These are phyloP conservation scores for Cremastinae sp. DNA, from an alignment of 2,888 invertebrate genomes.

Conservation along the genomic window DNA sequence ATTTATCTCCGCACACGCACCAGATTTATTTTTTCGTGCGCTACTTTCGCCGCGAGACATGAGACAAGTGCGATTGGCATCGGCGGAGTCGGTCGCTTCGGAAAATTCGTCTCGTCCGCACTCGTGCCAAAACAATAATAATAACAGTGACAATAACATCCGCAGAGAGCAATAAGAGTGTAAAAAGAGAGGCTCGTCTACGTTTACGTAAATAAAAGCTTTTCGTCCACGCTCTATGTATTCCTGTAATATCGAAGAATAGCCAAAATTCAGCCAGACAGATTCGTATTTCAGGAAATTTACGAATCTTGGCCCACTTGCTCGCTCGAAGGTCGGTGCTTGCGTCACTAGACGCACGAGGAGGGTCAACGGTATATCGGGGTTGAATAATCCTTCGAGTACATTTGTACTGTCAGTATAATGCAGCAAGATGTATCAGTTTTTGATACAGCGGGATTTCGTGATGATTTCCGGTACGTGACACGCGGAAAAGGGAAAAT, in stretches of 20 bases:
- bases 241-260: slow-evolving; percentile 5
- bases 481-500: no score
- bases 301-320: slow-evolving; percentile 29
- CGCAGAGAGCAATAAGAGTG: background rate
- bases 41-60: slow-evolving; percentile 50
- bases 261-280: slow-evolving; percentile 35
- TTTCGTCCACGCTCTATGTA: background rate
- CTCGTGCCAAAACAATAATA: background rate
- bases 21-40: slow-evolving; percentile 17
- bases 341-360: slow-evolving; percentile 47
- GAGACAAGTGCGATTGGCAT: slow-evolving; percentile 41
- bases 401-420: background rate
- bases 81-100: slow-evolving; percentile 24
- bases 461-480: no score
- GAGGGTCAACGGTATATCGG: slow-evolving; percentile 26
- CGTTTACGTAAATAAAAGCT: background rate
- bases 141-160: slow-evolving; percentile 18
- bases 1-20: slow-evolving; percentile 27
- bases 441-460: no score
- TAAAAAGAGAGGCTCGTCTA: background rate
- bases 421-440: slow-evolving; percentile 4
- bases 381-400: slow-evolving; percentile 2
- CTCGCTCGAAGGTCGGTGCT: slow-evolving; percentile 46
- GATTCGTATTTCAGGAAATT: slow-evolving; percentile 42
- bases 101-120: slow-evolving; percentile 37